Evolutionary conservation across 2,797 vertebrate species (phyloP).

Genomic region (Falco rusticolus): DNA sequence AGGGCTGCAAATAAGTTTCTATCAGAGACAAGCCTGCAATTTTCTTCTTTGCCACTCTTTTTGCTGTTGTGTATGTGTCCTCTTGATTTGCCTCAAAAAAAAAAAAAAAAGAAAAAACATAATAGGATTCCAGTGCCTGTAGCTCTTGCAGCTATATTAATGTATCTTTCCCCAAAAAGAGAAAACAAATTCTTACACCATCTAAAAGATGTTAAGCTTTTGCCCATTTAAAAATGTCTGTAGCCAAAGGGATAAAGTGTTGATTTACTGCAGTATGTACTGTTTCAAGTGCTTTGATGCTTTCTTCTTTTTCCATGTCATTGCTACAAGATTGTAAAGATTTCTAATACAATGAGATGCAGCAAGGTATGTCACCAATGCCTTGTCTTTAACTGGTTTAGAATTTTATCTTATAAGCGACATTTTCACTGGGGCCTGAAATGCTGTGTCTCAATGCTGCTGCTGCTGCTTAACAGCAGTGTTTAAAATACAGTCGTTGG

Average conservation of each 20-base stretch:
- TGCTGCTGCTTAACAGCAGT: not conserved
- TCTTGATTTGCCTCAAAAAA: not conserved
- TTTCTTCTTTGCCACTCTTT: conserved; percentile 37
- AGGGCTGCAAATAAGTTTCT: conserved; percentile 40
- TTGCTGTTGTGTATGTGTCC: not conserved
- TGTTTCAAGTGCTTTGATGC: not conserved
- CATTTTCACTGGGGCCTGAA: not conserved
- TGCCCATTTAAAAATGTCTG: not conserved
- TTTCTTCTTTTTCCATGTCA: not conserved
- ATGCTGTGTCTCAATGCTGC: not conserved
- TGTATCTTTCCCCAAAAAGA: not conserved
- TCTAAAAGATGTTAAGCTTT: not conserved
- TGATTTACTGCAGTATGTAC: not conserved
- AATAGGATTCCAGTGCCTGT: not conserved
- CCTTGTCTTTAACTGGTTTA: not conserved
- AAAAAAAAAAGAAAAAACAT: not conserved
- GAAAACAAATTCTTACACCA: not conserved
- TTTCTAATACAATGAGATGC: not conserved
- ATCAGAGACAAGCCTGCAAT: conserved; percentile 23
- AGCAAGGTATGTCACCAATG: not conserved
- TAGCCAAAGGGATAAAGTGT: not conserved
- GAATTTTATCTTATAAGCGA: not conserved
- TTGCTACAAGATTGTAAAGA: not conserved
- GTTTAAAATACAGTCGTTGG: not conserved
- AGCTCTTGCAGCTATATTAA: not conserved